Percentiles rank a stretch among this genome's conserved stretches.
These are phyloP conservation scores for Dascillus cervinus DNA, from an alignment of 2,888 invertebrate genomes.

Conservation along the genomic window DNA sequence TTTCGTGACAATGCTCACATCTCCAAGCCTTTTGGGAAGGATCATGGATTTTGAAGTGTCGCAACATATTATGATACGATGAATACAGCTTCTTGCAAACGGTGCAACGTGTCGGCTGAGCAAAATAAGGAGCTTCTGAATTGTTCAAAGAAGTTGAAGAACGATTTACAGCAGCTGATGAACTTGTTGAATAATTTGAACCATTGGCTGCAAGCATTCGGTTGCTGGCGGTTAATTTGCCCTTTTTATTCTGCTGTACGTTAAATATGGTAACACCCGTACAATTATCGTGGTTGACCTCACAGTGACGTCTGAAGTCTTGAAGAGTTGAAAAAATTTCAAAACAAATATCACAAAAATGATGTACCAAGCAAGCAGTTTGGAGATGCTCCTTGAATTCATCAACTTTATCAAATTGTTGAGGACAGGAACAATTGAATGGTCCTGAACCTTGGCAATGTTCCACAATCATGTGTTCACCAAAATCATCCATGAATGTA, in stretches of 20 bases:
- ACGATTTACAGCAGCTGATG: too few relatives aligned
- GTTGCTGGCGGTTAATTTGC: too few relatives aligned
- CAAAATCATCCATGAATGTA: constrained; percentile 36
- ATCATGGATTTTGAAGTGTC: constrained; percentile 49
- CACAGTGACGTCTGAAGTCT: constrained; percentile 34
- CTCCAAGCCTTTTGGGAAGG: constrained; percentile 47
- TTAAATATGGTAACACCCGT: too few relatives aligned
- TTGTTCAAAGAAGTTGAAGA: too few relatives aligned
- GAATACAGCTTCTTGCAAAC: constrained; percentile 50
- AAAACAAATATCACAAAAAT: constrained; percentile 39
- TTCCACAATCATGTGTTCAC: constrained; percentile 34
- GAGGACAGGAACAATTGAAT: constrained; percentile 28
- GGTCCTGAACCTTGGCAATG: constrained; percentile 26
- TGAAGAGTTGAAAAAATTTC: constrained; percentile 29
- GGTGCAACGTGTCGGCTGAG: constrained; percentile 41
- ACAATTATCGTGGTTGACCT: constrained; percentile 28
- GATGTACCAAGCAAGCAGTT: constrained; percentile 31
- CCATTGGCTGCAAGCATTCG: too few relatives aligned
- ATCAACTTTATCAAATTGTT: constrained; percentile 30
- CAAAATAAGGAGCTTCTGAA: too few relatives aligned
- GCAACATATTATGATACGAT: constrained; percentile 50
- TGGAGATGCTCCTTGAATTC: constrained; percentile 35
- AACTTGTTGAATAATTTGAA: too few relatives aligned
- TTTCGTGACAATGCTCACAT: constrained; percentile 53
- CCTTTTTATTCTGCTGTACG: too few relatives aligned